phyloP scores from a whole-genome alignment of 2,797 vertebrate species.

The Pyrocephalus nanus region DNA sequence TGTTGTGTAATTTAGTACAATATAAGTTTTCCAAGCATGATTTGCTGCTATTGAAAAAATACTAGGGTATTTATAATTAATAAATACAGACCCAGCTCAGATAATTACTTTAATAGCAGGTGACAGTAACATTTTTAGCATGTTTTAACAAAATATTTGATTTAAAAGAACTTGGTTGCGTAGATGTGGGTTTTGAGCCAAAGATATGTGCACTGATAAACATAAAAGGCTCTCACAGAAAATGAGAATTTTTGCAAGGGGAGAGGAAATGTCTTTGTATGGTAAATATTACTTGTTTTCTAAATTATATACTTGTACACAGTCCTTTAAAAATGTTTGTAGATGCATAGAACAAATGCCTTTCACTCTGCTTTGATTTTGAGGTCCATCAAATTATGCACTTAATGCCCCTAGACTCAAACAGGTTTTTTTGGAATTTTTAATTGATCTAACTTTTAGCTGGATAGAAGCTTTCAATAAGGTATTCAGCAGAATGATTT shows the following conservation, averaged over 20 bases:
- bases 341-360: neutral
- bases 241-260: neutral
- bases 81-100: slow-evolving; percentile 22
- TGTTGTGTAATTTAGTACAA: neutral
- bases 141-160: slow-evolving; percentile 39
- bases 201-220: neutral
- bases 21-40: slow-evolving; percentile 27
- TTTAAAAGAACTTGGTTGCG: slow-evolving; percentile 54
- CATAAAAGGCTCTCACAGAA: neutral
- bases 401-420: neutral
- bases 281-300: neutral
- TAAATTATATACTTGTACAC: neutral
- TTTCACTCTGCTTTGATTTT: neutral
- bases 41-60: slow-evolving; percentile 7
- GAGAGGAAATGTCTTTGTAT: neutral
- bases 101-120: neutral
- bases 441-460: neutral
- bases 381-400: neutral
- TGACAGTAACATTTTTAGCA: neutral
- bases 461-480: neutral
- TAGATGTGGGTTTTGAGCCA: neutral
- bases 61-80: neutral
- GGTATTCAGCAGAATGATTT: slow-evolving; percentile 3
- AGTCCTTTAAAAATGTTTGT: neutral
- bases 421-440: neutral